Evolutionary conservation across 2,113 vertebrate species (phyloP).

Genomic region (Boulengeromyrus knoepffleri): DNA sequence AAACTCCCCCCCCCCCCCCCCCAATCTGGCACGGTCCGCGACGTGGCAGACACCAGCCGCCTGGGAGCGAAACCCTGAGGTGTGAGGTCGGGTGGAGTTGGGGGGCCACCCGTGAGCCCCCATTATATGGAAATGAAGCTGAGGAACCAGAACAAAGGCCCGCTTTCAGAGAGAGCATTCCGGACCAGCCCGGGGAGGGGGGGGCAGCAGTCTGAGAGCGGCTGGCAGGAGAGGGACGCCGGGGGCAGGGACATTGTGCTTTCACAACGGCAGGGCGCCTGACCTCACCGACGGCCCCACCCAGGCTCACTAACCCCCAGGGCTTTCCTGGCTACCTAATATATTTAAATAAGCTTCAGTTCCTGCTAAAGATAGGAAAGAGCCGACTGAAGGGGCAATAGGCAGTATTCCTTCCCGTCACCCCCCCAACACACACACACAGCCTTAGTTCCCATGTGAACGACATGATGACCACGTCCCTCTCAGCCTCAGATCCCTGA

Average conservation of each 20-base stretch:
- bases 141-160: conserved; percentile 5
- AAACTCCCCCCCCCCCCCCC: background rate
- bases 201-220: background rate
- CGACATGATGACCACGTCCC: background rate
- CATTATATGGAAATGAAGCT: conserved; percentile 22
- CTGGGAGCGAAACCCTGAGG: background rate
- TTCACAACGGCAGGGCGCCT: background rate
- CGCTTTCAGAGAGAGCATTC: conserved; percentile 8
- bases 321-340: background rate
- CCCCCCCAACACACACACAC: too few species aligned
- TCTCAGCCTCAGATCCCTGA: background rate
- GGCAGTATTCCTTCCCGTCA: background rate
- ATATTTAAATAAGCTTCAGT: background rate
- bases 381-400: background rate
- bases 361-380: background rate
- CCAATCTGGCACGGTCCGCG: background rate
- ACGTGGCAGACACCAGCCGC: background rate
- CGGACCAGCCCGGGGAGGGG: background rate
- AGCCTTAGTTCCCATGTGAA: background rate
- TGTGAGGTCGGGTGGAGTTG: background rate
- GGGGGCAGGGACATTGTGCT: conserved; percentile 8
- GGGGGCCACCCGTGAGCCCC: background rate
- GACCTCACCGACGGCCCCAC: background rate
- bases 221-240: conserved; percentile 7
- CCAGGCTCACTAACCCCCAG: background rate